Base-by-base conservation (phyloP, 1,140 invertebrate genomes). In the Drosophila lacertosa region DNA sequence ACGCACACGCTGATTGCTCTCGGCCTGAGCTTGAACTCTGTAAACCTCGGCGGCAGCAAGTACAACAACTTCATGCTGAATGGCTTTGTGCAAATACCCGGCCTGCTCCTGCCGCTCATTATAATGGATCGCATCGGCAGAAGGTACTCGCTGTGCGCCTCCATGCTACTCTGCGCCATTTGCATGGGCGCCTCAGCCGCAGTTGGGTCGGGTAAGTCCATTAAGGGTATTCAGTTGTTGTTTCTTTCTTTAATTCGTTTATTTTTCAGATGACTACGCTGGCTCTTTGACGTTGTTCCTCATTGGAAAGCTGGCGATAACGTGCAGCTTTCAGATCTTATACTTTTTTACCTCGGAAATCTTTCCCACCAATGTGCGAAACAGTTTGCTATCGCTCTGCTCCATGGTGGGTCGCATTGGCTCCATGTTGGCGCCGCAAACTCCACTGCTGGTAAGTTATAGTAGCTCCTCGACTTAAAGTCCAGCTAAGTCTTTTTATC, bases 1-100 rank as follows among this genome's bases (percentile, higher is more conserved):
- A 93, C 94, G 0, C 94, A 94, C 66, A 93, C 94, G 0, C 94
- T 97, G 77, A 93, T 96, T 4, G 97, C 96, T 78, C 96, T 96
- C 89, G 97, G 96, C 0, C 89, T 97, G 10, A 96, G 96, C n/a
- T 93, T 97, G 37, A 96, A 96, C 82, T 95, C 96, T 0, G 95
- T 95, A 2, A 93, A 95, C 51, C 92, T 97, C 35, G 93, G 94
- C 0, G 95, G 95, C 18, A 94, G 95, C 82, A 94, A 93, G 77
- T 95, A 96, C 89, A 89, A 93, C 3, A 95, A 95, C 89, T 96
- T 96, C 73, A 94, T 95, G 48, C 90, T 95, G 1, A 94, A 95
- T 57, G 93, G 94, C 57, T 82, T 94, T n/a, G 93, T 96, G 45
- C 95, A 96, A 90, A 93, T 96, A 48, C 95, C 95, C 6, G 95